phyloP scores from a whole-genome alignment of 2,797 vertebrate genomes.

The Microtus obscurus region DNA sequence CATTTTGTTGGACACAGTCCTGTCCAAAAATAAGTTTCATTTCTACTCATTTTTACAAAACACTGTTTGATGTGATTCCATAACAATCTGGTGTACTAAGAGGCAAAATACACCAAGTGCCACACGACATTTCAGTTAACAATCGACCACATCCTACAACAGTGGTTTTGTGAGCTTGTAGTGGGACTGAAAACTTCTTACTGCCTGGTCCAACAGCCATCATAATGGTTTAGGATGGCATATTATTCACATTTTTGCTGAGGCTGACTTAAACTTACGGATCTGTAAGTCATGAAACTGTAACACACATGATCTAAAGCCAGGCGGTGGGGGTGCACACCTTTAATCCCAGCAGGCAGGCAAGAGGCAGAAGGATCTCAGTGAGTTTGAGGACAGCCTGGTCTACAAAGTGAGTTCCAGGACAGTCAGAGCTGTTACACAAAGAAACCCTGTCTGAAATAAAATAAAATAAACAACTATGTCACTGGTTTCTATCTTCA shows the following conservation, averaged over 20 bases:
- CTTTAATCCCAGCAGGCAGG: too few relatives aligned
- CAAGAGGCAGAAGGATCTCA: too few relatives aligned
- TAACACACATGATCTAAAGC: background rate
- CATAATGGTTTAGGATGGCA: background rate
- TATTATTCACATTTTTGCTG: background rate
- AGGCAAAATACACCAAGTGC: background rate
- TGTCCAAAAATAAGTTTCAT: conserved; percentile 46
- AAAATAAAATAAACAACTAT: background rate
- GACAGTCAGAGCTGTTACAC: too few relatives aligned
- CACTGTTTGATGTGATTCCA: background rate
- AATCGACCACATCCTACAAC: background rate
- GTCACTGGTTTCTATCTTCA: background rate
- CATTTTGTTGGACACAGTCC: background rate
- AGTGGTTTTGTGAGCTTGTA: background rate
- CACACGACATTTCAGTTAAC: background rate
- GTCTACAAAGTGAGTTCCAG: too few relatives aligned
- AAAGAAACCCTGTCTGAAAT: too few relatives aligned
- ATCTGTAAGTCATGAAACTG: background rate
- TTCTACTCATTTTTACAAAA: conserved; percentile 29
- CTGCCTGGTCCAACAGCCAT: background rate
- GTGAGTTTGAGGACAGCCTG: too few relatives aligned
- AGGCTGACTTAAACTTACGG: background rate
- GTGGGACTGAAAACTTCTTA: background rate
- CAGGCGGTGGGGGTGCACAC: too few relatives aligned
- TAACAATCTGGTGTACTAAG: conserved; percentile 9